These are phyloP conservation scores for Fregata magnificens DNA, from an alignment of 2,113 vertebrate genomes.

Conservation along the genomic window DNA sequence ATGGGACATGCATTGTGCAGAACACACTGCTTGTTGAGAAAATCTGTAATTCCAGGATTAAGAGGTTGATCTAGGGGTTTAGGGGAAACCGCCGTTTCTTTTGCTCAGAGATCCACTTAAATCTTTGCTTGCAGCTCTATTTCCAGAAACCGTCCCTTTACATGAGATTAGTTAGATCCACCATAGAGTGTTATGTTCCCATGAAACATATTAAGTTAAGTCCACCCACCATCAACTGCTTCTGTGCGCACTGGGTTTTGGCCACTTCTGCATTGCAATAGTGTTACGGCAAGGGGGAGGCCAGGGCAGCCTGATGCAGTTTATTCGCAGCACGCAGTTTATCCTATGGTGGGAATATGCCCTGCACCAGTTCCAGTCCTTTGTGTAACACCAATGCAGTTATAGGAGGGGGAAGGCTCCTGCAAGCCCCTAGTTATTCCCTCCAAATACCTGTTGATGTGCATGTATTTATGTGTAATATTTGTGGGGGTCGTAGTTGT, in stretches of 20 bases:
- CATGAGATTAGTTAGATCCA: not conserved
- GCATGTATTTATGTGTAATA: not conserved
- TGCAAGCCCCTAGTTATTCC: not conserved
- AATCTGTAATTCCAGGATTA: not conserved
- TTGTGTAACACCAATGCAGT: too few relatives aligned
- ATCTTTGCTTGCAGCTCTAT: not conserved
- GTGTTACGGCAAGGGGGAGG: accelerated
- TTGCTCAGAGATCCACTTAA: not conserved
- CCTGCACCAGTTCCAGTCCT: not conserved
- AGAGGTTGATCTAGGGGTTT: not conserved
- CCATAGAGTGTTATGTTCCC: not conserved
- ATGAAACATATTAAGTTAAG: not conserved
- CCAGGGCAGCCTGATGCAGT: not conserved
- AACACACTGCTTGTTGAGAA: not conserved
- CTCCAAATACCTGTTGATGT: not conserved
- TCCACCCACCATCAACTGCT: not conserved
- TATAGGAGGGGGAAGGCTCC: not conserved
- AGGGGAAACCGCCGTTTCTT: not conserved
- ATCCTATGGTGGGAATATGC: not conserved
- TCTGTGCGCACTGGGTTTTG: accelerated
- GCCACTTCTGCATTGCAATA: not conserved
- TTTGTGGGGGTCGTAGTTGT: accelerated
- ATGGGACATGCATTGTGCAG: accelerated
- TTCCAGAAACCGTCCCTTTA: not conserved
- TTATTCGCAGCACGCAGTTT: not conserved